Evolutionary conservation across 2,797 vertebrate genomes (phyloP).

Genomic region (Lutjanus campechanus): DNA sequence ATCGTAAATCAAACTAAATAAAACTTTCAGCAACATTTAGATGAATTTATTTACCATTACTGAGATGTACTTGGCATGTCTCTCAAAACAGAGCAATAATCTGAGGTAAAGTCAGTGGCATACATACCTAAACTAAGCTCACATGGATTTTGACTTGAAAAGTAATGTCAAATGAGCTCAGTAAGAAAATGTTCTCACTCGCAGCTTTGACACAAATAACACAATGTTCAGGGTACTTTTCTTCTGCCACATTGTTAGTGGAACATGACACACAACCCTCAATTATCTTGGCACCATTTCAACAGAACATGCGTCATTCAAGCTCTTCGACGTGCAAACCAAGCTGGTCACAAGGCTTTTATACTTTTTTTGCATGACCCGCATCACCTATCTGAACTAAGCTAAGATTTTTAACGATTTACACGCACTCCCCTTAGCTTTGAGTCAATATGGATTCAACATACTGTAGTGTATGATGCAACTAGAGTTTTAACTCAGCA

Average conservation of each 20-base stretch:
- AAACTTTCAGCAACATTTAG: background rate
- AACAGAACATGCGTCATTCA: slow-evolving; percentile 49
- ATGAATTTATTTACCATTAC: background rate
- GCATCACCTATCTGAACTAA: background rate
- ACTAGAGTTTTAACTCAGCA: background rate
- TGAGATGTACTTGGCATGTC: background rate
- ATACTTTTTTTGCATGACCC: background rate
- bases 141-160: background rate
- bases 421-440: background rate
- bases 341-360: slow-evolving; percentile 10
- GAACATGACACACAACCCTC: slow-evolving; percentile 56
- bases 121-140: too few relatives aligned
- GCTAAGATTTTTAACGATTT: background rate
- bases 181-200: slow-evolving; percentile 3
- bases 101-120: background rate
- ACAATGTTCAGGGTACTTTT: slow-evolving; percentile 35
- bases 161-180: background rate
- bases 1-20: background rate
- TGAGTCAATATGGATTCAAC: background rate
- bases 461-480: background rate
- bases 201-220: slow-evolving; percentile 32
- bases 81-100: background rate
- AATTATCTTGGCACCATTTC: slow-evolving; percentile 38
- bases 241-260: slow-evolving; percentile 26
- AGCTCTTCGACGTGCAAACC: slow-evolving; percentile 19